A percentile compares a stretch with the other conserved stretches of the same genome.
Conservation (phyloP, 2,113 vertebrate genomes). For the Glaucidium brasilianum region DNA sequence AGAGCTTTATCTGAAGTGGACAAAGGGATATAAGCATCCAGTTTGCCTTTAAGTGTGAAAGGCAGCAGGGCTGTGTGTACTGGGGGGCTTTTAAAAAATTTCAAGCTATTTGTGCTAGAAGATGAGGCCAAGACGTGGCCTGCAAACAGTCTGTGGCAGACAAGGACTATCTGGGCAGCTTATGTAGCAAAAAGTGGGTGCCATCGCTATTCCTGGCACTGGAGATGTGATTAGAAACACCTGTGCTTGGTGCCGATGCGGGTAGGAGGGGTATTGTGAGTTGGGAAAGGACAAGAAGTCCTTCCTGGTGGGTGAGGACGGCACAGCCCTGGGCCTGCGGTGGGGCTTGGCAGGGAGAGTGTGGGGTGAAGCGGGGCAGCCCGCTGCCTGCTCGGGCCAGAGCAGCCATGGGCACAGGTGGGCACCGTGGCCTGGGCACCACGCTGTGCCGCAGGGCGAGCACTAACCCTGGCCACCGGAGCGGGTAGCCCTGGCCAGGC, state of each 20-base stretch:
- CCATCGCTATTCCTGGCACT: neutral
- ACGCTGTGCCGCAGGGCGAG: neutral
- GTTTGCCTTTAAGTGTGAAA: neutral
- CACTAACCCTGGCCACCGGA: neutral
- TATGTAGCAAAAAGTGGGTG: neutral
- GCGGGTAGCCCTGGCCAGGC: neutral
- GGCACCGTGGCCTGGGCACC: neutral
- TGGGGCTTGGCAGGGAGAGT: neutral
- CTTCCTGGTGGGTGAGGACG: rapidly evolving
- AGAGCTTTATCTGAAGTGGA: neutral
- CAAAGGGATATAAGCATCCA: neutral
- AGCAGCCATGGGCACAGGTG: neutral
- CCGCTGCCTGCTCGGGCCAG: rapidly evolving
- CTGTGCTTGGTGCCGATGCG: neutral
- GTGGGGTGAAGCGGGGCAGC: rapidly evolving
- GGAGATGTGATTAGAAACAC: neutral
- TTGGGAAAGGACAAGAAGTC: rapidly evolving
- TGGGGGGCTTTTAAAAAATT: neutral
- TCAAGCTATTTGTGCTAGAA: neutral
- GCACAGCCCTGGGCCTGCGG: neutral
- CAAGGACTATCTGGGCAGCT: neutral
- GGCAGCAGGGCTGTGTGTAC: neutral
- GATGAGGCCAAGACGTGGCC: neutral
- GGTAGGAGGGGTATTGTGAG: neutral
- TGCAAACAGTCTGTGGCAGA: neutral